Evolutionary conservation across 2,797 vertebrate species (phyloP), one percentile per base, ranked within the genome.

Genomic region (Nyctalus aviator): DNA sequence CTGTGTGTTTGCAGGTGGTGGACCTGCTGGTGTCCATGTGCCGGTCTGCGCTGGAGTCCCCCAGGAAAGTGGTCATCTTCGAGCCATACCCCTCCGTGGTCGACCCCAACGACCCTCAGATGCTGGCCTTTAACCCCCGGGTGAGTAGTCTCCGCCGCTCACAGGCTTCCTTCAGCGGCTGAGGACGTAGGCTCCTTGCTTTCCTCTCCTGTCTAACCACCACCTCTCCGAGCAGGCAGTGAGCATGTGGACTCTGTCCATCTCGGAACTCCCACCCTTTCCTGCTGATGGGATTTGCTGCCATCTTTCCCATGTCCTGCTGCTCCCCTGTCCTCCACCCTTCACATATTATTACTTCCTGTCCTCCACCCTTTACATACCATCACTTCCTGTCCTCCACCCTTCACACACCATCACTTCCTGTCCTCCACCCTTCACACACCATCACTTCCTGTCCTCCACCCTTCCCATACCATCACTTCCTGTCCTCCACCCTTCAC

Each of bases 81-180:
- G 99, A 99, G 98, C 99, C 99, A 98, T 99, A 99, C 98, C 99
- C 99, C 94, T 99, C 99, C 88, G 99, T 99, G 97, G 99, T 99
- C 84, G 99, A 99, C 97, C 99, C 99, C 59, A 99, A 98, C 64
- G 98, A 99, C 96, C 96, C 98, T 96, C 98, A 99, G 98, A 98
- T 98, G 96, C 97, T 99, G 98, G 99, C 99, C 98, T 99, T 99
- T 97, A 99, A 99, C 96, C 99, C 99, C 68, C 98, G 99, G 98
- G 99, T 99, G n/a, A 32, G 64, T 66, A 18, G 64, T 8, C 30
- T 18, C 59, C 2, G 2, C 13, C 30, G 57, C 62, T 25, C 59
- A 25, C 4, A 46, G 27, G 3, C 25, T 66, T 6, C 13, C 21
- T 11, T 0, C 69, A 53, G 13, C 3, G 30, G 5, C 4, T 27